These are phyloP conservation scores for Sclerodermus sp. DNA, from an alignment of 2,888 invertebrate species.

Conservation along the genomic window DNA sequence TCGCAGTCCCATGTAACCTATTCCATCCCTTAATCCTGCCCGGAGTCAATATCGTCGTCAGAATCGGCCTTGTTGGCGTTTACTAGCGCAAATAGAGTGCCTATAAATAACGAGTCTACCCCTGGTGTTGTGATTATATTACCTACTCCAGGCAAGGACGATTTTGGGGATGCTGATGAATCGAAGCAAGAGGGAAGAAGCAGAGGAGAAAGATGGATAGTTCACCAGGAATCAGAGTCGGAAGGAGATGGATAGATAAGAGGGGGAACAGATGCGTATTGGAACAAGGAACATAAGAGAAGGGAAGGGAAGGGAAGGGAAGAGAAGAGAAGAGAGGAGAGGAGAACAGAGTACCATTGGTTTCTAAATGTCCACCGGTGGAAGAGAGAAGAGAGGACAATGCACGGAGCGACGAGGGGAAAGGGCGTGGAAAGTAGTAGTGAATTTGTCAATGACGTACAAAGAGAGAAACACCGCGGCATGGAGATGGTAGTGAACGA, in stretches of 20 bases:
- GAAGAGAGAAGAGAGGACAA: too few species aligned
- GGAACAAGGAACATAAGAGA: too few species aligned
- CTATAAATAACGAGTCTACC: slow-evolving; percentile 56
- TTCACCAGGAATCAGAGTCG: slow-evolving; percentile 13
- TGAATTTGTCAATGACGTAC: too few species aligned
- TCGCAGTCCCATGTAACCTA: slow-evolving; percentile 5
- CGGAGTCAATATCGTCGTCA: slow-evolving; percentile 36
- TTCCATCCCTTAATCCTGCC: slow-evolving; percentile 32
- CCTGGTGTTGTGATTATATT: slow-evolving; percentile 57
- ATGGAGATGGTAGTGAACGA: too few species aligned
- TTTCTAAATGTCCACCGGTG: too few species aligned
- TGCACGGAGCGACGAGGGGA: too few species aligned
- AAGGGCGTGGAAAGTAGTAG: too few species aligned
- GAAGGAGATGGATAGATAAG: slow-evolving; percentile 1
- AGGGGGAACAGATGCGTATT: too few species aligned
- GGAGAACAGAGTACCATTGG: too few species aligned
- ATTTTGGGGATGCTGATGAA: slow-evolving; percentile 7
- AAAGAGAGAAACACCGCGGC: too few species aligned
- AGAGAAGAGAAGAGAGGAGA: too few species aligned
- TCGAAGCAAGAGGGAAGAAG: slow-evolving; percentile 1
- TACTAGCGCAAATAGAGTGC: slow-evolving; percentile 43
- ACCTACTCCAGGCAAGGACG: slow-evolving; percentile 37
- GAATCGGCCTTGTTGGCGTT: slow-evolving; percentile 25
- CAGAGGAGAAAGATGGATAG: slow-evolving; percentile 4
- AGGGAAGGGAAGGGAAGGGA: slow-evolving; percentile 14